Evolutionary conservation across 2,113 vertebrate genomes (phyloP), one percentile per base, ranked within the genome.

Genomic region (Girardinichthys multiradiatus): DNA sequence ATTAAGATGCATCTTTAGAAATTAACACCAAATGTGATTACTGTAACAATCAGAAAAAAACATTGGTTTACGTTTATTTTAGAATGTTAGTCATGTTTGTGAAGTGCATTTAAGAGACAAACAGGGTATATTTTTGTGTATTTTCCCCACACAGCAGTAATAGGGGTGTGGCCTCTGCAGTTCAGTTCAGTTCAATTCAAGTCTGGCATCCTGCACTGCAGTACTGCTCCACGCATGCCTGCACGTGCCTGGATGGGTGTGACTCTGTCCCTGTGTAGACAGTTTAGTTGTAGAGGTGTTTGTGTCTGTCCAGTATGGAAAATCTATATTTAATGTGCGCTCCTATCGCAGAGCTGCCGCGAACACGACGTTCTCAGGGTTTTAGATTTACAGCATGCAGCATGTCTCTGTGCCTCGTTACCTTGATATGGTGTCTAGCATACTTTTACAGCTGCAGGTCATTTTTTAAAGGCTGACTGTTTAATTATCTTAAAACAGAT

Each of bases 281-380:
- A 30, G n/a, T 62, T 67, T 6, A 30, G n/a, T 45, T 59, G 27
- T 68, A 37, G 63, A 26, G 65, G 66, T 57, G 42, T 29, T 71
- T 19, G 48, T 42, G 10, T 42, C 33, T 54, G 63, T 73, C 70
- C 69, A 19, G 64, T 39, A 60, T 58, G 15, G 35, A 17, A 27
- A 1, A 91, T 92, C 76, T 88, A 90, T 92, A 85, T 92, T 92
- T 89, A 85, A 93, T 93, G 64, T 86, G 68, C 61, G 77, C 68
- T 84, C 63, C 68, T 72, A 82, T 94, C 94, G 76, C 94, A 96
- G 95, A 96, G 92, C 94, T 96, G 93, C 80, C 80, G 70, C 19
- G 71, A 74, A 60, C 57, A 42, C 19, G 57, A 30, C 31, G 60
- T 86, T 70, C 72, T 79, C 1, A 0, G 3, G 24, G 42, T 73